Evolutionary conservation across 2,113 vertebrate species (phyloP).

Genomic region (Chitala chitala): DNA sequence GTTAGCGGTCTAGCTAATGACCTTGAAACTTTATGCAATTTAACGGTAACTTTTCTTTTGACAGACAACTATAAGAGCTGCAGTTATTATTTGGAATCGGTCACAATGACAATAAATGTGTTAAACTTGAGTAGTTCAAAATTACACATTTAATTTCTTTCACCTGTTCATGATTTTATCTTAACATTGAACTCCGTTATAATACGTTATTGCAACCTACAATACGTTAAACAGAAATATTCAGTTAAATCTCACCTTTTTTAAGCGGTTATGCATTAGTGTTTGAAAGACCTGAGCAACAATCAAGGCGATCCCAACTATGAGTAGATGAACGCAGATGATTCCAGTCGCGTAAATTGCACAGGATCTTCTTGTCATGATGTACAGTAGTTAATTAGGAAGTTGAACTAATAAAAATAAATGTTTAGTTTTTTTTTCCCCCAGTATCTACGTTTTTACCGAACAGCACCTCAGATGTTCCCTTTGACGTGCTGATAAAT

Average conservation of each 20-base stretch:
- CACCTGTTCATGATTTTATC: too few species aligned
- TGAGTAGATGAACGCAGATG: constrained; percentile 49
- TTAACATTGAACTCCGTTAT: too few species aligned
- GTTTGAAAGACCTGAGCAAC: constrained; percentile 46
- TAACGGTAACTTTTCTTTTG: neutral
- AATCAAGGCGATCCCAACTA: constrained; percentile 48
- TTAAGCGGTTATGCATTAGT: constrained; percentile 57
- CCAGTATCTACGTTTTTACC: neutral
- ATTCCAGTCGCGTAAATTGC: constrained; percentile 46
- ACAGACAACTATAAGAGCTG: too few species aligned
- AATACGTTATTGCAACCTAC: too few species aligned
- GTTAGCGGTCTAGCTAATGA: constrained; percentile 3
- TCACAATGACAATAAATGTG: too few species aligned
- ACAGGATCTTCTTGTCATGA: constrained; percentile 56
- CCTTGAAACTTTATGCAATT: neutral
- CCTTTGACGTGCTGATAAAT: too few species aligned
- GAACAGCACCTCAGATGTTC: neutral
- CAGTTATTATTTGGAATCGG: too few species aligned
- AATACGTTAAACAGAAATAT: neutral
- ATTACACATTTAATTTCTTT: too few species aligned
- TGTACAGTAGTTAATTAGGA: constrained; percentile 26
- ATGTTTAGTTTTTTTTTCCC: neutral
- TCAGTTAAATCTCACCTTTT: constrained; percentile 52
- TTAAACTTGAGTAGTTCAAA: too few species aligned
- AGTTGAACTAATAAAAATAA: neutral